A percentile compares a stretch with the other conserved stretches of the same genome.
These are phyloP conservation scores for Gari tellinella DNA, from an alignment of 2,888 invertebrate genomes.

Conservation along the genomic window DNA sequence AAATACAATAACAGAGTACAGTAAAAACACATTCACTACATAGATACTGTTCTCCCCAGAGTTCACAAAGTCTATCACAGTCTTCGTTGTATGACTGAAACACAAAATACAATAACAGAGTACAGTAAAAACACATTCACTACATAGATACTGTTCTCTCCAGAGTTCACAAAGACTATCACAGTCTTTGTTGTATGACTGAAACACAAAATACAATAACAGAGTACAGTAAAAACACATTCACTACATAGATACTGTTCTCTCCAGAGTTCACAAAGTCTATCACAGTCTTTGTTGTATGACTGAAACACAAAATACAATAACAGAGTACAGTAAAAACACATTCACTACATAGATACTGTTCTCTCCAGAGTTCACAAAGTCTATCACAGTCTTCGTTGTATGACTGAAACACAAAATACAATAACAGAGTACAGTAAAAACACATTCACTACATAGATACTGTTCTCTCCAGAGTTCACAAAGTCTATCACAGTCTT, in stretches of 20 bases:
- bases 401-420: constrained; percentile 91
- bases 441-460: constrained; percentile 99
- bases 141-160: constrained; percentile 99
- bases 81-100: constrained; percentile 96
- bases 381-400: constrained; percentile 98
- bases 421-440: too few species aligned
- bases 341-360: constrained; percentile 99
- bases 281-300: constrained; percentile 97
- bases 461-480: constrained; percentile 98
- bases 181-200: constrained; percentile 98
- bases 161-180: constrained; percentile 98
- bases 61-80: constrained; percentile 98
- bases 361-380: constrained; percentile 99
- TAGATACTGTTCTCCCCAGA: constrained; percentile 99
- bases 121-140: constrained; percentile 91
- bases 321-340: too few species aligned
- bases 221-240: constrained; percentile 88
- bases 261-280: constrained; percentile 99
- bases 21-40: constrained; percentile 95
- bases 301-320: constrained; percentile 89
- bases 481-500: constrained; percentile 99
- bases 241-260: constrained; percentile 99
- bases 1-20: background rate
- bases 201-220: constrained; percentile 79
- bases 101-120: too few species aligned